Conservation (phyloP, 2,888 invertebrate genomes). For the Drosophila recens region DNA sequence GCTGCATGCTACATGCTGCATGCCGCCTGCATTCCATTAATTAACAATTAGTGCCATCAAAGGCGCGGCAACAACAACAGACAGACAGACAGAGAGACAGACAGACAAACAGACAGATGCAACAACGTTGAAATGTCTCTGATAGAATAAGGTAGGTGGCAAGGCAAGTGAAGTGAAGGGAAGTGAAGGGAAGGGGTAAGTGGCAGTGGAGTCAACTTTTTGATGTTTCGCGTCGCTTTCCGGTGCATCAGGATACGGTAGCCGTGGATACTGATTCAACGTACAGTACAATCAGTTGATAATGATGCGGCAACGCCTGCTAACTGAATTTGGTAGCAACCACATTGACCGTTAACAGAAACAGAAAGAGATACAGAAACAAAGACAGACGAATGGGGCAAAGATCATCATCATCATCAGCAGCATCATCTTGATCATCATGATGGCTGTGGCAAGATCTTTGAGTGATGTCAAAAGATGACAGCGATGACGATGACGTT, state of each 20-base stretch:
- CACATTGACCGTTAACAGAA: conserved; percentile 58
- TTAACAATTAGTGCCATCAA: conserved; percentile 75
- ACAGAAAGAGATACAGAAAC: background rate
- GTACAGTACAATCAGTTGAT: conserved; percentile 58
- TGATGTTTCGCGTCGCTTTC: conserved; percentile 45
- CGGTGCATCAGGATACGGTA: conserved; percentile 72
- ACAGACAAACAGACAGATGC: conserved; percentile 3
- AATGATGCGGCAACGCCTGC: conserved; percentile 76
- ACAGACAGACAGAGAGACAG: background rate
- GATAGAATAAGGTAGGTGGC: background rate
- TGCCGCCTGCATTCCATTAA: conserved; percentile 71
- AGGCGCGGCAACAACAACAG: conserved; percentile 49
- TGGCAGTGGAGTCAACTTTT: conserved; percentile 9
- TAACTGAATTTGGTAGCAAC: conserved; percentile 45
- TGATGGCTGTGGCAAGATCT: conserved; percentile 25
- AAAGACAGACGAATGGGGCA: conserved; percentile 28
- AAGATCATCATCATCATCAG: conserved; percentile 29
- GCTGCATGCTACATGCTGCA: conserved; percentile 41
- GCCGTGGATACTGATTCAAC: conserved; percentile 39
- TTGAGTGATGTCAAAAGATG: conserved; percentile 59
- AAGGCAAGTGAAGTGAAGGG: background rate
- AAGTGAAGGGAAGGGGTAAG: background rate
- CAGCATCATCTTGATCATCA: conserved; percentile 12
- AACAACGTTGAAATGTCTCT: conserved; percentile 17
- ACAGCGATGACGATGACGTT: conserved; percentile 66